Evolutionary conservation across 2,113 vertebrate species (phyloP).

Genomic region (Nerophis lumbriciformis): DNA sequence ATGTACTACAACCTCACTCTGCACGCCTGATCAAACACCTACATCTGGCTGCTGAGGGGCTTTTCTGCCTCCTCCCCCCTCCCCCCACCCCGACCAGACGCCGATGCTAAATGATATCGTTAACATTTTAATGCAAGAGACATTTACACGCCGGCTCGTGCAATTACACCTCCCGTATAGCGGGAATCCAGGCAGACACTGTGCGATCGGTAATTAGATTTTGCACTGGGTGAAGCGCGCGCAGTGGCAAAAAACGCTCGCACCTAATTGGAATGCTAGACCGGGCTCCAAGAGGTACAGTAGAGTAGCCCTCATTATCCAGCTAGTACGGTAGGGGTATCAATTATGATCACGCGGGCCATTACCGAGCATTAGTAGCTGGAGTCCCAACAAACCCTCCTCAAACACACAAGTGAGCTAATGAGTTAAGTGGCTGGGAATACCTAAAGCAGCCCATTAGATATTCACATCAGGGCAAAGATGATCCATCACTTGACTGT

Average conservation of each 20-base stretch:
- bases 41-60: slow-evolving; percentile 60
- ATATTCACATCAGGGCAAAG: slow-evolving; percentile 45
- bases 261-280: slow-evolving; percentile 69
- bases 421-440: slow-evolving; percentile 53
- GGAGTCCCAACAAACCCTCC: slow-evolving; percentile 54
- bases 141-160: slow-evolving; percentile 63
- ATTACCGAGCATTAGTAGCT: slow-evolving; percentile 62
- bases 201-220: slow-evolving; percentile 74
- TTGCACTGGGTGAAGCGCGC: slow-evolving; percentile 60
- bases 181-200: slow-evolving; percentile 66
- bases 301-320: slow-evolving; percentile 68
- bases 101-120: slow-evolving; percentile 72
- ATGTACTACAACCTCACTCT: slow-evolving; percentile 64
- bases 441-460: slow-evolving; percentile 56
- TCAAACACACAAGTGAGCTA: slow-evolving; percentile 36
- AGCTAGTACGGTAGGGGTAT: slow-evolving; percentile 53
- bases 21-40: slow-evolving; percentile 69
- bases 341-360: slow-evolving; percentile 64
- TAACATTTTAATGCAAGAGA: slow-evolving; percentile 73
- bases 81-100: slow-evolving; percentile 28
- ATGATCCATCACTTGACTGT: slow-evolving; percentile 50
- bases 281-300: slow-evolving; percentile 62
- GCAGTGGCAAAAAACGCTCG: slow-evolving; percentile 51
- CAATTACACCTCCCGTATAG: slow-evolving; percentile 73
- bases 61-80: slow-evolving; percentile 45